Base-by-base conservation (phyloP, 2,888 invertebrate species). In the Ditylenchus weischeri region DNA sequence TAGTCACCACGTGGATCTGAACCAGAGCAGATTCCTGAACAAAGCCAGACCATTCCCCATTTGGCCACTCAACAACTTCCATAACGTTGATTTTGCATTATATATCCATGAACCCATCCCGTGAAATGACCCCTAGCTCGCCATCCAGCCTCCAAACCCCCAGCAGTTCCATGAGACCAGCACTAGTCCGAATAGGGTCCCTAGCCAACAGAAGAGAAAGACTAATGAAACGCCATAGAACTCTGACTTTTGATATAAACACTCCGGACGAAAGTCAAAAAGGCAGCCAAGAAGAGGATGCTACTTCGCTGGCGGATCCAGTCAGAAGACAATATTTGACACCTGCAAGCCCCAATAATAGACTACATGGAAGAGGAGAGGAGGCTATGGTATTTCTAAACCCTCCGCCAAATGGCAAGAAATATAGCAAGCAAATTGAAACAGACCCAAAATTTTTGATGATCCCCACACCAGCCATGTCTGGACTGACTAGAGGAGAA, bases 161-260 rank as follows among this genome's bases (percentile, higher is more conserved):
- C 43, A 43, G 43, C 15, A 10, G 8, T 13, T 8, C 43, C 1
- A 8, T 43, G 43, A 29, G 15, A 65, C 64, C 48, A 65, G 64
- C 43, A 66, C 49, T n/a, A 10, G 43, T 43, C 15, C 43, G 43
- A 3, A 43, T 43, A 10, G 43, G 13, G 5, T 43, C 43, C 2
- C 19, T 50, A 47, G 71, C 65, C 5, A 71, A 51, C 47, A 23
- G 66, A 50, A 68, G 66, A 68, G 70, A 71, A 5, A 59, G 70
- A 35, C 48, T 71, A 35, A 70, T 71, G 70, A 36, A 57, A 10
- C 64, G 69, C 6, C 61, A 57, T 7, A 38, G 62, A 19, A 62
- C 38, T 36, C 47, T 54, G 21, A 62, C 57, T 43, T 23, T 62
- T 19, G 21, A 54, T 29, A 29, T 23, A 1, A 18, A 11, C 11